Conservation (phyloP, 2,113 vertebrate species). For the Sarotherodon lohbergeri region DNA sequence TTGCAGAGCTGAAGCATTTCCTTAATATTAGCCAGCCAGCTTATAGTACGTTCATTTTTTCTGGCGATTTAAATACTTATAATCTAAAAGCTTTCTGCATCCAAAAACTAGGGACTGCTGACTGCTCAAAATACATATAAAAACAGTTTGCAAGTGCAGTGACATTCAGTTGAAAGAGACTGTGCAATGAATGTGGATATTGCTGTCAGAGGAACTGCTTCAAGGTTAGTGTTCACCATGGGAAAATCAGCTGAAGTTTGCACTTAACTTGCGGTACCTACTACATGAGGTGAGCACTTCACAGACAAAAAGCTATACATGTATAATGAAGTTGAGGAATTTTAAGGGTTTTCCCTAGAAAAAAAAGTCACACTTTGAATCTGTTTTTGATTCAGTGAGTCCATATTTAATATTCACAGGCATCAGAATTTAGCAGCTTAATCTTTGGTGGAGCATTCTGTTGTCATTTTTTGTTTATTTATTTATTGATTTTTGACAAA, state of each 20-base stretch:
- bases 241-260: neutral
- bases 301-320: neutral
- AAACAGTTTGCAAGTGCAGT: neutral
- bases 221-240: neutral
- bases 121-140: neutral
- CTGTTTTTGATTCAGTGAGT: neutral
- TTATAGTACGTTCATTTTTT: neutral
- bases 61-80: neutral
- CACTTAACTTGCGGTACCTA: neutral
- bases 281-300: neutral
- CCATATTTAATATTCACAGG: neutral
- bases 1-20: neutral
- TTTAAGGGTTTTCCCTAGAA: neutral
- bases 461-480: neutral
- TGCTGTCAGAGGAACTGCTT: neutral
- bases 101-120: neutral
- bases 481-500: neutral
- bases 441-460: neutral
- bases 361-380: neutral
- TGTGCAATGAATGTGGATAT: neutral
- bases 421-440: neutral
- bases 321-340: neutral
- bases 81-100: neutral
- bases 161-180: neutral
- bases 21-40: neutral